Conservation (phyloP, 2,888 invertebrate species). For the Melangyna quadrimaculata region DNA sequence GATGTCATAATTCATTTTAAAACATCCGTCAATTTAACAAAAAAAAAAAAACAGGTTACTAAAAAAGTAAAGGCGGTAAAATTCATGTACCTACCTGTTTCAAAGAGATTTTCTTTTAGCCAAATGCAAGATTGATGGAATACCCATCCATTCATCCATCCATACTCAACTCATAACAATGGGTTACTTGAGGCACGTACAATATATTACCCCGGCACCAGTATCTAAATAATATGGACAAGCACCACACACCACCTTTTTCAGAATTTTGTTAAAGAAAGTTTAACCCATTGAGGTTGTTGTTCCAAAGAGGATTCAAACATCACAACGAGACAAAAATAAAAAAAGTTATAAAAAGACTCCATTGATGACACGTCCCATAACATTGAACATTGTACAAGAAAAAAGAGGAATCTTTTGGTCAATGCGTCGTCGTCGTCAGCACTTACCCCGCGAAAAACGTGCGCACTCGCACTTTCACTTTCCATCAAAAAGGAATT, state of each 20-base stretch:
- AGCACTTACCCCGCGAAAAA: constrained; percentile 13
- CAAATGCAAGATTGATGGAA: constrained; percentile 37
- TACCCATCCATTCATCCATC: not conserved
- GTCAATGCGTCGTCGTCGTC: constrained; percentile 37
- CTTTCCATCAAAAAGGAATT: constrained; percentile 64
- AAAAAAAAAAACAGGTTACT: constrained; percentile 38
- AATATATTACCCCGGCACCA: not conserved
- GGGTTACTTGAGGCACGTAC: constrained; percentile 57
- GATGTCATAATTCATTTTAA: constrained; percentile 58
- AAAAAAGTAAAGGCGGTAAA: not conserved
- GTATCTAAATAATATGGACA: not conserved
- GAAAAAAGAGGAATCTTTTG: constrained; percentile 52
- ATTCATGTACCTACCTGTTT: constrained; percentile 10
- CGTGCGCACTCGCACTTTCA: constrained; percentile 61
- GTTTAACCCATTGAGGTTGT: constrained; percentile 61
- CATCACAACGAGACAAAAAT: not conserved
- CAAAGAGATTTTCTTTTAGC: constrained; percentile 36
- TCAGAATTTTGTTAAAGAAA: constrained; percentile 63
- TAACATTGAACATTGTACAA: constrained; percentile 1
- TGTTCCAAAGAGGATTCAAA: constrained; percentile 34
- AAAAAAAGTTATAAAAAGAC: constrained; percentile 6
- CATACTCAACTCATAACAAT: constrained; percentile 27
- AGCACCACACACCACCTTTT: constrained; percentile 38
- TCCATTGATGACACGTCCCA: constrained; percentile 58
- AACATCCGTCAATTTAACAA: constrained; percentile 9